Percentiles rank a stretch among this genome's conserved stretches.
Conservation (phyloP, 1,140 invertebrate species). For the Pogonomyrmex californicus region DNA sequence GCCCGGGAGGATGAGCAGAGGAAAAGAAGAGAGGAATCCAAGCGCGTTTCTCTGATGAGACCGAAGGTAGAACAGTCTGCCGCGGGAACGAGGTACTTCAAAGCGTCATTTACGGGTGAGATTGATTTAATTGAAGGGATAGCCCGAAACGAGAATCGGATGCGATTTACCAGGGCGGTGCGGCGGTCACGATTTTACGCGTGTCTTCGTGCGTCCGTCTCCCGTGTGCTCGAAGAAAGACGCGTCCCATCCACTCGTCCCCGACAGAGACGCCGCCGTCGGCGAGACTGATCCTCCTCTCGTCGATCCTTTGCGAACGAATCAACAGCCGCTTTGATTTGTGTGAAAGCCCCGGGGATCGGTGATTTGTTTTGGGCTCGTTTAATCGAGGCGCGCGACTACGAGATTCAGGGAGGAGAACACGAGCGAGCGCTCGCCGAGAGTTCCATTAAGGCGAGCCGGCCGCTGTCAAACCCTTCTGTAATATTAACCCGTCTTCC, state of each 20-base stretch:
- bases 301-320: constrained; percentile 2
- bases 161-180: constrained; percentile 32
- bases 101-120: constrained; percentile 60
- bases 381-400: constrained; percentile 39
- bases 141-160: constrained; percentile 53
- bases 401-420: neutral
- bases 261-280: constrained; percentile 5
- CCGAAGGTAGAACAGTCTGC: constrained; percentile 50
- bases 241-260: neutral
- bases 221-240: neutral
- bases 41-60: constrained; percentile 54
- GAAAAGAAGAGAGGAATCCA: constrained; percentile 35
- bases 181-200: constrained; percentile 50
- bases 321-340: constrained; percentile 33
- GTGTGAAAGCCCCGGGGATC: constrained; percentile 21
- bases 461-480: constrained; percentile 48
- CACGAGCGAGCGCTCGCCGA: neutral
- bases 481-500: constrained; percentile 47
- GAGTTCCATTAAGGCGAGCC: constrained; percentile 45
- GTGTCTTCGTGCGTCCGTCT: constrained; percentile 22
- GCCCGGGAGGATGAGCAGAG: neutral
- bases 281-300: constrained; percentile 16
- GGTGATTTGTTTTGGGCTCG: constrained; percentile 44
- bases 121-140: constrained; percentile 73
- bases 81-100: constrained; percentile 63